A percentile compares a stretch with the other conserved stretches of the same genome.
Conservation (phyloP, 1,140 invertebrate genomes). For the Ctenoplectra terminalis region DNA sequence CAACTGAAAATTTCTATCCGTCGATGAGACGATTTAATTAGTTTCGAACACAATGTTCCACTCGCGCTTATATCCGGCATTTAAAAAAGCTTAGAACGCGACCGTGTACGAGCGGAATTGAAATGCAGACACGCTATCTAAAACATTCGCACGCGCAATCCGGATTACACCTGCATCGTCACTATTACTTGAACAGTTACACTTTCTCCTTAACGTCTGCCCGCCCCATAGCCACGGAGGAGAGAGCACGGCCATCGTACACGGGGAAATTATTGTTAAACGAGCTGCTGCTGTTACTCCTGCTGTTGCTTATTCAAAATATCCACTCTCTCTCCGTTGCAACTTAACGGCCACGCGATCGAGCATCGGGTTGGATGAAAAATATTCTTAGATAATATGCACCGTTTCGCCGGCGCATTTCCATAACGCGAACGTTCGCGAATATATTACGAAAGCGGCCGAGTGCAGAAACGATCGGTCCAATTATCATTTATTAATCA, state of each 20-base stretch:
- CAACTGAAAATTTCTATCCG: neutral
- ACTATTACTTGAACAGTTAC: conserved; percentile 81
- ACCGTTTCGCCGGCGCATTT: neutral
- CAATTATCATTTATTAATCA: conserved; percentile 48
- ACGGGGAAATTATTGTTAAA: conserved; percentile 59
- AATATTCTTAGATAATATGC: conserved; percentile 61
- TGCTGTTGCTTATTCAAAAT: conserved; percentile 52
- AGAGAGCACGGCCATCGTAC: too few species aligned
- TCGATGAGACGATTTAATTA: neutral
- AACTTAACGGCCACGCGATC: conserved; percentile 30
- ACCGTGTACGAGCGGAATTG: conserved; percentile 14
- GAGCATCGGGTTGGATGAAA: conserved; percentile 14
- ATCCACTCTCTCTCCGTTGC: conserved; percentile 47
- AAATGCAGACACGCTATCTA: conserved; percentile 54
- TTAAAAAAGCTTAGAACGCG: neutral
- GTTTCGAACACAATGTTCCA: neutral
- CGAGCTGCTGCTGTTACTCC: neutral
- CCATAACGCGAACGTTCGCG: neutral
- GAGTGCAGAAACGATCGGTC: conserved; percentile 18
- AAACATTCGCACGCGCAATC: conserved; percentile 75
- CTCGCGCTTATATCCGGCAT: neutral
- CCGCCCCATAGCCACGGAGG: conserved; percentile 31
- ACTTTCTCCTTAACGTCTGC: conserved; percentile 78
- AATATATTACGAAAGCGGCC: conserved; percentile 26
- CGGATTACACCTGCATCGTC: conserved; percentile 80